Percentiles rank a stretch among this genome's conserved stretches.
Conservation (phyloP, 2,888 invertebrate species). For the Hirtodrosophila confusa region DNA sequence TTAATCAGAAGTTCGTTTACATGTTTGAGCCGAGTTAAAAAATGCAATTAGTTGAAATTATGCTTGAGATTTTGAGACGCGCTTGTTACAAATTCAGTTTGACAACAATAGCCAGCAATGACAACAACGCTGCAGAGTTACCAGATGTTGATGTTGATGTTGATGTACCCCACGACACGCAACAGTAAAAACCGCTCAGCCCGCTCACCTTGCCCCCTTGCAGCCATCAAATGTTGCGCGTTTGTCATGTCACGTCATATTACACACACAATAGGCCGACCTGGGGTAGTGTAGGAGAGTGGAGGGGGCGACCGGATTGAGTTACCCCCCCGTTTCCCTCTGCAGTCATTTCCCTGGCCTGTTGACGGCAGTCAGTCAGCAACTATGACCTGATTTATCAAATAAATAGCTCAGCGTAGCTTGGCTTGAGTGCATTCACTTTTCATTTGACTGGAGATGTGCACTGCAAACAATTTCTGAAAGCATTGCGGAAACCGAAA, state of each 20-base stretch:
- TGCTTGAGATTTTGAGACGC: slow-evolving; percentile 33
- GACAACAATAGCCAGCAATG: slow-evolving; percentile 44
- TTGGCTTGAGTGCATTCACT: slow-evolving; percentile 72
- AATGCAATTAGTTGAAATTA: slow-evolving; percentile 67
- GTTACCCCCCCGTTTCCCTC: too few relatives aligned
- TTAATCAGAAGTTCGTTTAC: slow-evolving; percentile 41
- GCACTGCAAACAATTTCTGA: slow-evolving; percentile 43
- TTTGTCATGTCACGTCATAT: slow-evolving; percentile 74
- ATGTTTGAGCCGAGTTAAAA: slow-evolving; percentile 14
- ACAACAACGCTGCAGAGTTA: slow-evolving; percentile 22
- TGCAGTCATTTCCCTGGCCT: neutral
- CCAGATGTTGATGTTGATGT: slow-evolving; percentile 11
- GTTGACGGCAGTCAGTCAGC: slow-evolving; percentile 60
- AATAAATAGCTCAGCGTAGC: slow-evolving; percentile 67
- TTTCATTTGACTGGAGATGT: slow-evolving; percentile 51
- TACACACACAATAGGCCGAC: slow-evolving; percentile 62
- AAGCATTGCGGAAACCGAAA: too few relatives aligned
- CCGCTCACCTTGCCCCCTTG: neutral
- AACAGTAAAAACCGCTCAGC: slow-evolving; percentile 41
- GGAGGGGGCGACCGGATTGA: too few relatives aligned
- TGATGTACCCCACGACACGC: slow-evolving; percentile 51
- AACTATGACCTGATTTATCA: slow-evolving; percentile 77
- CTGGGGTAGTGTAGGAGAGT: too few relatives aligned
- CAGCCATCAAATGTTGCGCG: slow-evolving; percentile 44
- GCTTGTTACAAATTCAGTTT: slow-evolving; percentile 45